Evolutionary conservation across 1,140 invertebrate genomes (phyloP).

Genomic region (Ephestia elutella): DNA sequence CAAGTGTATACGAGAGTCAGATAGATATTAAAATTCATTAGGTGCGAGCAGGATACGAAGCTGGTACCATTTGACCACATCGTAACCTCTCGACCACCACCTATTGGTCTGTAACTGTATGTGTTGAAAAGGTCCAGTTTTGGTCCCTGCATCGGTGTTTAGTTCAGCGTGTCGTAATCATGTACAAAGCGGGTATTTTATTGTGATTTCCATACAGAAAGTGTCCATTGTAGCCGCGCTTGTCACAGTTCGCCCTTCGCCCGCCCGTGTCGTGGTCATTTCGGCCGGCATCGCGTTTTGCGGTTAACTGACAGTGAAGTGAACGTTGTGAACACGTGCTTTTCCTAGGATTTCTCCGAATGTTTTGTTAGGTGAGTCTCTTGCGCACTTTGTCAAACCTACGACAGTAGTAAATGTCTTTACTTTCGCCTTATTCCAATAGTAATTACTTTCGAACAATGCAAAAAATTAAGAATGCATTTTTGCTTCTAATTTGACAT

Average conservation of each 20-base stretch:
- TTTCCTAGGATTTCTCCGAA: background rate
- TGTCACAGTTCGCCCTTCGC: conserved; percentile 52
- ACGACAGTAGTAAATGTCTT: too few relatives aligned
- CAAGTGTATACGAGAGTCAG: too few relatives aligned
- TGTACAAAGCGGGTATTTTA: conserved; percentile 67
- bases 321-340: conserved; percentile 6
- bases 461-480: too few relatives aligned
- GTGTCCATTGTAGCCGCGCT: conserved; percentile 52
- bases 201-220: conserved; percentile 67
- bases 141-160: conserved; percentile 31
- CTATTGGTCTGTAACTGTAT: too few relatives aligned
- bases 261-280: conserved; percentile 35
- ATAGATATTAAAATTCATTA: too few relatives aligned
- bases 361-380: conserved; percentile 6
- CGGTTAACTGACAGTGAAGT: conserved; percentile 5
- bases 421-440: too few relatives aligned
- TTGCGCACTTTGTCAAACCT: background rate
- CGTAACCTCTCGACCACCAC: too few relatives aligned
- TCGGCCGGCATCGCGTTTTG: conserved; percentile 13
- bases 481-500: too few relatives aligned
- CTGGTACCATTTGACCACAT: too few relatives aligned
- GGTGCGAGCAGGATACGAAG: too few relatives aligned
- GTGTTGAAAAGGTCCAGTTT: too few relatives aligned
- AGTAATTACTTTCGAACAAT: too few relatives aligned
- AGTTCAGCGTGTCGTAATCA: conserved; percentile 66